A percentile compares a stretch with the other conserved stretches of the same genome.
These are phyloP conservation scores for Saccostrea echinata DNA, from an alignment of 1,140 invertebrate genomes.

Conservation along the genomic window DNA sequence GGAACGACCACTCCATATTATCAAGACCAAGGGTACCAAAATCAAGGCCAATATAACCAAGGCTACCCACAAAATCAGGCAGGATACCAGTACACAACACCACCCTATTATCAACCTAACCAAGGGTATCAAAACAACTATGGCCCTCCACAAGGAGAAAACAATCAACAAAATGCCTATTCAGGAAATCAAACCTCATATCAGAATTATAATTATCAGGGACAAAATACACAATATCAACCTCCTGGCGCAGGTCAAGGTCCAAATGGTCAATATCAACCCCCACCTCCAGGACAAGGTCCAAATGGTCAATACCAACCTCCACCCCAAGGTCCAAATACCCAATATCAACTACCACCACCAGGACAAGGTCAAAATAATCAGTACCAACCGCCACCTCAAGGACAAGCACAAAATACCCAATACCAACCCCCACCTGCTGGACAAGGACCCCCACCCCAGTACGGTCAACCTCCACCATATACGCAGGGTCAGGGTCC, in stretches of 20 bases:
- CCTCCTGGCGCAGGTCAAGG: background rate
- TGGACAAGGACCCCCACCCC: background rate
- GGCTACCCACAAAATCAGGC: slow-evolving; percentile 13
- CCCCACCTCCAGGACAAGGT: no score
- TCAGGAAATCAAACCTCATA: slow-evolving; percentile 13
- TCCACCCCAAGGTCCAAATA: background rate
- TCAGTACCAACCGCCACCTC: background rate
- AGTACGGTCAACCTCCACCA: background rate
- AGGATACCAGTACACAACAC: slow-evolving; percentile 26
- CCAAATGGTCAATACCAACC: background rate
- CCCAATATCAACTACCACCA: no score
- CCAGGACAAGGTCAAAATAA: no score
- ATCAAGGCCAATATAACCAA: slow-evolving; percentile 29
- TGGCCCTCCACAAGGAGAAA: background rate
- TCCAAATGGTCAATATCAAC: background rate
- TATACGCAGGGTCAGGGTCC: background rate
- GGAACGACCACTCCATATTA: slow-evolving; percentile 17
- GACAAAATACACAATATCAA: background rate
- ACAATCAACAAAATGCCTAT: background rate
- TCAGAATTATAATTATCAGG: slow-evolving; percentile 8
- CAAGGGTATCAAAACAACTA: slow-evolving; percentile 25
- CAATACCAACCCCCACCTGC: slow-evolving; percentile 25
- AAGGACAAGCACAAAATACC: background rate
- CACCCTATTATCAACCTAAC: slow-evolving; percentile 13
- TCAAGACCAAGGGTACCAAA: slow-evolving; percentile 16